A percentile compares a stretch with the other conserved stretches of the same genome.
Conservation (phyloP, 2,888 invertebrate genomes). For the Lycocerus yunnanus region DNA sequence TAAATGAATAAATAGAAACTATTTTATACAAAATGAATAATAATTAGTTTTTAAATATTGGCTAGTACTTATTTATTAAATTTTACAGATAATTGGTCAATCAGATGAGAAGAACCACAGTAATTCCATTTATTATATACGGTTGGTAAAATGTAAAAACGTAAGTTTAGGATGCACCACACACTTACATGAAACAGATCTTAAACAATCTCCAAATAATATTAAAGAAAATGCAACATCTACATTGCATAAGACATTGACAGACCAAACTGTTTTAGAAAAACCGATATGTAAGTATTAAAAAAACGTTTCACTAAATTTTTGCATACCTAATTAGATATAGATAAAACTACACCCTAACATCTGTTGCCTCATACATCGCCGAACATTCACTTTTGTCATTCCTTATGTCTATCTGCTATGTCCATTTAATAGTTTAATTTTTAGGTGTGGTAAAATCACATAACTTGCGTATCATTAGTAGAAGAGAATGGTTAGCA, state of each 20-base stretch:
- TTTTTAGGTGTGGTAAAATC: not conserved
- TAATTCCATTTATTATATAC: not conserved
- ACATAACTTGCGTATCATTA: slow-evolving; percentile 40
- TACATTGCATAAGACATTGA: not conserved
- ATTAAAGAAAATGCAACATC: not conserved
- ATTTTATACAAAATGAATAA: too few relatives aligned
- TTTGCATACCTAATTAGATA: too few relatives aligned
- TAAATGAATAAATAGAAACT: too few relatives aligned
- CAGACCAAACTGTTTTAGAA: slow-evolving; percentile 10
- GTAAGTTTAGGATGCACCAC: not conserved
- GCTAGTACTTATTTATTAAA: not conserved
- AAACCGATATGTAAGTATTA: slow-evolving; percentile 8
- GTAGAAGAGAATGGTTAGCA: slow-evolving; percentile 57
- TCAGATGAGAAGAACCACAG: not conserved
- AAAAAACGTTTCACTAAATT: too few relatives aligned
- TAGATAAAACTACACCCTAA: too few relatives aligned
- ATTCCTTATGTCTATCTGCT: too few relatives aligned
- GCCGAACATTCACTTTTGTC: too few relatives aligned
- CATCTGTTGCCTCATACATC: too few relatives aligned
- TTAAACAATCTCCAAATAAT: not conserved
- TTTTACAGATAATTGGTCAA: not conserved
- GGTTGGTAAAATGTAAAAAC: not conserved
- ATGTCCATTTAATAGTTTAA: not conserved
- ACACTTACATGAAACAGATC: not conserved
- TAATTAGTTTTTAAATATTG: too few relatives aligned